Base-by-base conservation (phyloP, 2,888 invertebrate species). In the Drosophila fungiperda region DNA sequence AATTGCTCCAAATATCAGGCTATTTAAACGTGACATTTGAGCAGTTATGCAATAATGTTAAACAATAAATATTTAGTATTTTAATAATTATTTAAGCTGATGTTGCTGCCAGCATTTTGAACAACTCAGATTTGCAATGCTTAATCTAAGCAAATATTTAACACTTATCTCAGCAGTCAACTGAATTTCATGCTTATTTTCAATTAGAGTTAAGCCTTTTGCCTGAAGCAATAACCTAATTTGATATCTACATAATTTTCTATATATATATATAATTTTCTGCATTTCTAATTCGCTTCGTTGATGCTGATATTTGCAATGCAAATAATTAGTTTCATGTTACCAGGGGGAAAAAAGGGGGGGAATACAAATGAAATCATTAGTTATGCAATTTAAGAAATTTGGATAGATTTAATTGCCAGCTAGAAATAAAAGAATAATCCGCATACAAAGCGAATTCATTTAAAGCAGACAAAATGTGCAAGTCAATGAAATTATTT, bases 241-340 rank as follows among this genome's bases (percentile, higher is more conserved):
- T 17, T 26, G 20, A 50, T 40, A 49, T n/a, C 23, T 0, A n/a
- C 12, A 32, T 45, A 32, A 36, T 33, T 7, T 12, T 5, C 53
- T 36, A 45, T 45, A 42, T 42, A 3, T 63, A 29, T 32, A 23
- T 45, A 23, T 45, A 26, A 38, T 8, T 17, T 72, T 71, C 73
- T 67, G 58, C 52, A 78, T 68, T 76, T 70, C 60, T 76, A 73
- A 72, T 76, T 53, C 77, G 42, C 40, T n/a, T 49, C 35, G 32
- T 59, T 54, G 59, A n/a, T 55, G 29, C 49, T 55, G 29, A 52
- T 45, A 82, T 87, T 87, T 87, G 89, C 89, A 89, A 76, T 87
- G 85, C 89, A 89, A 89, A 87, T 89, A 84, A 82, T 82, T 75
- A 87, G 84, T 87, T 89, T 80, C 71, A 82, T 76, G 71, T 70